Conservation (phyloP, 2,113 vertebrate genomes). For the Bagarius yarrelli region DNA sequence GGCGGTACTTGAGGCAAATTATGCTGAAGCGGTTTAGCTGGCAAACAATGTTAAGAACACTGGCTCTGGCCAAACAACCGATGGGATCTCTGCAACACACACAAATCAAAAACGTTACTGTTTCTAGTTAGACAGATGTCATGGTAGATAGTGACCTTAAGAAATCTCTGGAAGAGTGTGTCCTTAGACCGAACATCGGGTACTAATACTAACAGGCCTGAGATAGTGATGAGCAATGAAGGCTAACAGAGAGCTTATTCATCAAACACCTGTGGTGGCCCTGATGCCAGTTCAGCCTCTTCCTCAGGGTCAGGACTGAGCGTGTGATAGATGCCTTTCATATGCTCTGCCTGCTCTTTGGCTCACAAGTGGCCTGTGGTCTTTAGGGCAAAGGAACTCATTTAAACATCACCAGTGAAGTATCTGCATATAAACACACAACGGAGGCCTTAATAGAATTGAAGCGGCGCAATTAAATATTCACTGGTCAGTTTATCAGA, state of each 20-base stretch:
- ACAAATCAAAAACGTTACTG: slow-evolving; percentile 2
- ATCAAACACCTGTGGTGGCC: slow-evolving; percentile 52
- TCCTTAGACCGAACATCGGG: slow-evolving; percentile 41
- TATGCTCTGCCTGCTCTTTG: slow-evolving; percentile 43
- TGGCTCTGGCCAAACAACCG: background rate
- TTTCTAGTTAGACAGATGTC: background rate
- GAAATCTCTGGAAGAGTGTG: slow-evolving; percentile 36
- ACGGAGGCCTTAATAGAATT: background rate
- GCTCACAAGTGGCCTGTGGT: slow-evolving; percentile 27
- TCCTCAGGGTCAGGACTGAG: slow-evolving; percentile 33
- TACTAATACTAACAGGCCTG: slow-evolving; percentile 50
- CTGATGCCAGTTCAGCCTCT: slow-evolving; percentile 43
- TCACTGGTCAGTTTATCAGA: background rate
- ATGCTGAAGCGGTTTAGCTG: background rate
- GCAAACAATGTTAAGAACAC: background rate
- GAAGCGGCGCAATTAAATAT: background rate
- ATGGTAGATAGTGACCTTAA: slow-evolving; percentile 30
- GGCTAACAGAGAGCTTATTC: slow-evolving; percentile 51
- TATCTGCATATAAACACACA: slow-evolving; percentile 24
- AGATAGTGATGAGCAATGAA: slow-evolving; percentile 41
- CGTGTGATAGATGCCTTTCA: slow-evolving; percentile 51
- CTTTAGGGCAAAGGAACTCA: slow-evolving; percentile 15
- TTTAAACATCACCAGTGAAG: slow-evolving; percentile 1
- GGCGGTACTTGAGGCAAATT: background rate
- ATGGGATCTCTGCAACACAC: background rate